Evolutionary conservation across 1,140 invertebrate genomes (phyloP), one percentile per base, ranked within the genome.

Genomic region (Glomeris maerens): DNA sequence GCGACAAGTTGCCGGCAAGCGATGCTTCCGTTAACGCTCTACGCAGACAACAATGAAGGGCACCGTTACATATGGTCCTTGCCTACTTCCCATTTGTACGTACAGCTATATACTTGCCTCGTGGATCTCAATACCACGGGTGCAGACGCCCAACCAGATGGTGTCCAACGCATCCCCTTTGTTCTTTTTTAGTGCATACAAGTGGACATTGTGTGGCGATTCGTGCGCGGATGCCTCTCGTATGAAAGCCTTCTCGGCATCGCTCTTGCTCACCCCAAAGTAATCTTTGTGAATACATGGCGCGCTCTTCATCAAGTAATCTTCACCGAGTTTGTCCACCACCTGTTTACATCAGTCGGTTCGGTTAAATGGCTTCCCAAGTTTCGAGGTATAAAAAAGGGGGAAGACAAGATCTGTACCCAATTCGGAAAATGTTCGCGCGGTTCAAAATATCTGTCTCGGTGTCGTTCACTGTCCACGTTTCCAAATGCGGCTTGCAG

Each of bases 401-500:
- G 38, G n/a, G 10, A 47, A 21, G 20, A 60, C n/a, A n/a, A n/a
- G 31, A 17, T 36, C 10, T 63, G 57, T 61, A 74, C 73, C 73
- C 73, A 76, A 31, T 81, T 74, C 57, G 86, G 81, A 67, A 88
- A 92, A 68, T 91, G 91, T 50, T 76, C 73, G 23, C 70, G 64
- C 7, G 74, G 70, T 53, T 77, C 72, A 60, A 77, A 80, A 61
- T 77, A 75, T 56, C 73, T 62, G 57, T 73, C 59, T 2, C 50
- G 52, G 55, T 71, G 66, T 42, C 60, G 59, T 31, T 66, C 63
- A 38, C 57, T 49, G 44, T 58, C 57, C 49, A 59, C 78, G 68
- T 93, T 85, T 0, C 89, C 90, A 61, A 84, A 75, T 68, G 95
- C 89, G 17, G 88, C 87, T 69, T 95, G 90, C 38, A 95, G 72